phyloP scores from a whole-genome alignment of 2,113 vertebrate genomes.

The Aphelocoma coerulescens region DNA sequence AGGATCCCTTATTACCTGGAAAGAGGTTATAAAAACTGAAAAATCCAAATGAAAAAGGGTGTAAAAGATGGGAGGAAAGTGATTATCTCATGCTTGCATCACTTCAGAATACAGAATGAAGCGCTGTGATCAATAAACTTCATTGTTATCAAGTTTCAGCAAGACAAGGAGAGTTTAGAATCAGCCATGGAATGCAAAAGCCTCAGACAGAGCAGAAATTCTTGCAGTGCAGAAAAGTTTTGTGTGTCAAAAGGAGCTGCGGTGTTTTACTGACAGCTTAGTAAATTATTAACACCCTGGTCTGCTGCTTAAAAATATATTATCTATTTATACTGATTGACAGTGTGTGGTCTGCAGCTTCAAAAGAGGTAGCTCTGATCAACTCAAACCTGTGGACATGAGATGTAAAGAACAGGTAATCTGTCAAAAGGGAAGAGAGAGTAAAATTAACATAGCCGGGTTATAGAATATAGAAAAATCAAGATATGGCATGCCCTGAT shows the following conservation, averaged over 20 bases:
- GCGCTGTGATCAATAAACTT: background rate
- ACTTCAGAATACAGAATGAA: background rate
- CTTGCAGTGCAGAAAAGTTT: background rate
- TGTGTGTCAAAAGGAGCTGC: background rate
- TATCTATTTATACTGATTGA: background rate
- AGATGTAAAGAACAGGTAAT: background rate
- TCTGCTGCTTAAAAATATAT: background rate
- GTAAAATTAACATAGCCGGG: background rate
- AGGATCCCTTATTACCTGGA: background rate
- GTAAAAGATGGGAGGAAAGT: background rate
- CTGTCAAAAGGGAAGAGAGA: background rate
- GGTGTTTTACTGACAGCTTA: background rate
- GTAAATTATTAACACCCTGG: background rate
- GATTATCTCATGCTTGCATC: background rate
- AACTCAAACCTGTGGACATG: background rate
- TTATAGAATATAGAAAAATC: background rate
- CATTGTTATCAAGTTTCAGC: background rate
- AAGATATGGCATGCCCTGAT: background rate
- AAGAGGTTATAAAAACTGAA: background rate
- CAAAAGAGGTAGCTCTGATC: background rate
- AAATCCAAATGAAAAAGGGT: background rate
- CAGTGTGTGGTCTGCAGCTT: background rate
- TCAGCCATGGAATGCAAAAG: background rate
- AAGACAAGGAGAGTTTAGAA: background rate
- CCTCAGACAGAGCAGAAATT: background rate